Evolutionary conservation across 2,797 vertebrate genomes (phyloP).

Genomic region (Cheirogaleus major): DNA sequence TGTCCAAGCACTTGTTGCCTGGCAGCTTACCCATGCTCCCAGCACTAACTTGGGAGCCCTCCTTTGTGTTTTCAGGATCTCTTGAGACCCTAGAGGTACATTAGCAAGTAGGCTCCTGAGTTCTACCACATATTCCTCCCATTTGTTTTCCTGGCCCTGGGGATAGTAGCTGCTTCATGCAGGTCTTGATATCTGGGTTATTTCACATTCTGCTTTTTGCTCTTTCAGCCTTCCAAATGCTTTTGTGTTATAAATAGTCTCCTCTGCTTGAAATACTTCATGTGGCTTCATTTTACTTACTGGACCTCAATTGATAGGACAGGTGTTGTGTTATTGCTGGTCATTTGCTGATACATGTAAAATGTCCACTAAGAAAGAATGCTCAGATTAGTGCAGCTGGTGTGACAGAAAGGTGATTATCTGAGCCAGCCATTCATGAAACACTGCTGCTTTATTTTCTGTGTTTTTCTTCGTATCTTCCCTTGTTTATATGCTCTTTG

Average conservation of each 20-base stretch:
- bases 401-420: neutral
- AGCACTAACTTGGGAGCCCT: neutral
- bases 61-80: neutral
- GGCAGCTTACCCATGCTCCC: neutral
- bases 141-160: neutral
- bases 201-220: neutral
- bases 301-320: neutral
- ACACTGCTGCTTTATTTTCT: conserved; percentile 5
- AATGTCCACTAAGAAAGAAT: neutral
- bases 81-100: neutral
- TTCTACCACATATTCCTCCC: neutral
- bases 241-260: neutral
- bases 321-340: neutral
- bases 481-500: neutral
- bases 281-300: conserved; percentile 2
- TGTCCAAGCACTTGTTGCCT: neutral
- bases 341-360: neutral
- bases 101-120: neutral
- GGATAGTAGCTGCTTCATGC: neutral
- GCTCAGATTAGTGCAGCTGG: neutral
- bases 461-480: neutral
- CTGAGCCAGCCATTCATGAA: neutral
- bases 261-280: neutral
- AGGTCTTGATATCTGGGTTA: neutral
- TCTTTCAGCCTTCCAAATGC: neutral